Conservation (phyloP, 2,888 invertebrate genomes). For the Parthenolecanium corni region DNA sequence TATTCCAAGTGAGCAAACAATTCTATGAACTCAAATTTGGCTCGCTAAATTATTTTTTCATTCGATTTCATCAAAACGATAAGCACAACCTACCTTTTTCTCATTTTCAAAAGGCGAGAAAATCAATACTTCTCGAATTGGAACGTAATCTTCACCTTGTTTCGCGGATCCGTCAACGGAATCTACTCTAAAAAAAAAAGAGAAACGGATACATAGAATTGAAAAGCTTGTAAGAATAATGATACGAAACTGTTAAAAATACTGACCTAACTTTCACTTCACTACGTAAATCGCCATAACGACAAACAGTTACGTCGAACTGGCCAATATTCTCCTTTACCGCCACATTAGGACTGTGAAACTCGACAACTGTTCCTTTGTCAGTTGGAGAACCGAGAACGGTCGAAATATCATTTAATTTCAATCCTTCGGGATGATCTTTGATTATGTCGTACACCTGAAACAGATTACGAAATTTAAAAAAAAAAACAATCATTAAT, state of each 20-base stretch:
- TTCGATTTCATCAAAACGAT: too few species aligned
- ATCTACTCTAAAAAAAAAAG: slow-evolving; percentile 40
- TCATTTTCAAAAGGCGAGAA: slow-evolving; percentile 44
- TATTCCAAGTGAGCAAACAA: too few species aligned
- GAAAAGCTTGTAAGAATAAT: neutral
- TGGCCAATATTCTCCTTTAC: slow-evolving; percentile 45
- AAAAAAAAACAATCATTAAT: too few species aligned
- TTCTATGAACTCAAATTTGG: too few species aligned
- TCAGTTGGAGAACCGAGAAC: slow-evolving; percentile 36
- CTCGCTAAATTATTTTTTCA: too few species aligned
- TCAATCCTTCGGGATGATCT: slow-evolving; percentile 38
- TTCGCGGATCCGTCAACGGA: slow-evolving; percentile 49
- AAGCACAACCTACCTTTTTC: slow-evolving; percentile 39
- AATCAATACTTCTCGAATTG: slow-evolving; percentile 42
- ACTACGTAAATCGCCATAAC: slow-evolving; percentile 42
- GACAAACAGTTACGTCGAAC: slow-evolving; percentile 39
- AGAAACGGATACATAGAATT: neutral
- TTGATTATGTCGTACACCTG: slow-evolving; percentile 41
- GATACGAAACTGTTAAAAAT: neutral
- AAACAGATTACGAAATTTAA: neutral
- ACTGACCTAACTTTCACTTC: slow-evolving; percentile 41
- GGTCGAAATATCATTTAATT: slow-evolving; percentile 35
- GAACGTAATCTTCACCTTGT: slow-evolving; percentile 45
- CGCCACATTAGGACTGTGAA: slow-evolving; percentile 44
- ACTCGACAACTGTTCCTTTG: slow-evolving; percentile 42